Conservation (phyloP, 2,888 invertebrate species). For the Torymus tubicola region DNA sequence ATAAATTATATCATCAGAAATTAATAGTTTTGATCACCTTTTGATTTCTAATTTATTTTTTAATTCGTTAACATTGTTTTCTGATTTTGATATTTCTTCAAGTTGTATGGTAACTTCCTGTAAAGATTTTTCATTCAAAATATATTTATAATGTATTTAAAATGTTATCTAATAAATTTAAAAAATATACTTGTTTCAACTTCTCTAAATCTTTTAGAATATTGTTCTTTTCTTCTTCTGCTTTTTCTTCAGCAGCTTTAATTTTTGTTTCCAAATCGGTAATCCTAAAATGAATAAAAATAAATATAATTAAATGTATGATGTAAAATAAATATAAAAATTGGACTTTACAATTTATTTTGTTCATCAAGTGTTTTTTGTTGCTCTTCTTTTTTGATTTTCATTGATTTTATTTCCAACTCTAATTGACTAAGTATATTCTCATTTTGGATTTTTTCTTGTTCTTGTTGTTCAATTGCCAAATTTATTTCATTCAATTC, state of each 20-base stretch:
- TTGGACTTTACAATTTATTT: slow-evolving; percentile 36
- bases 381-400: slow-evolving; percentile 35
- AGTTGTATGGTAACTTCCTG: slow-evolving; percentile 16
- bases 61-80: slow-evolving; percentile 19
- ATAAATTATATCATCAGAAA: not conserved
- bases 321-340: not conserved
- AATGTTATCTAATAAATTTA: not conserved
- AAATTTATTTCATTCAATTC: slow-evolving; percentile 41
- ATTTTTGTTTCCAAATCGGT: slow-evolving; percentile 34
- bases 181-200: slow-evolving; percentile 42
- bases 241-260: slow-evolving; percentile 9
- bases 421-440: slow-evolving; percentile 31
- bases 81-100: slow-evolving; percentile 1
- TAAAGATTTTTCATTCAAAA: not conserved
- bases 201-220: slow-evolving; percentile 28
- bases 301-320: not conserved
- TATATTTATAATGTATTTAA: slow-evolving; percentile 6
- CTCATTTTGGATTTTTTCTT: slow-evolving; percentile 22
- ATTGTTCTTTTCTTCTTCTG: slow-evolving; percentile 25
- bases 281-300: slow-evolving; percentile 33
- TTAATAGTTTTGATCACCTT: slow-evolving; percentile 23
- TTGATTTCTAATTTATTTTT: slow-evolving; percentile 23
- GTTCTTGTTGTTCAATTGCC: slow-evolving; percentile 30
- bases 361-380: slow-evolving; percentile 21
- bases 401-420: slow-evolving; percentile 14